phyloP scores from a whole-genome alignment of 2,888 invertebrate species.

The Ectobius pallidus region DNA sequence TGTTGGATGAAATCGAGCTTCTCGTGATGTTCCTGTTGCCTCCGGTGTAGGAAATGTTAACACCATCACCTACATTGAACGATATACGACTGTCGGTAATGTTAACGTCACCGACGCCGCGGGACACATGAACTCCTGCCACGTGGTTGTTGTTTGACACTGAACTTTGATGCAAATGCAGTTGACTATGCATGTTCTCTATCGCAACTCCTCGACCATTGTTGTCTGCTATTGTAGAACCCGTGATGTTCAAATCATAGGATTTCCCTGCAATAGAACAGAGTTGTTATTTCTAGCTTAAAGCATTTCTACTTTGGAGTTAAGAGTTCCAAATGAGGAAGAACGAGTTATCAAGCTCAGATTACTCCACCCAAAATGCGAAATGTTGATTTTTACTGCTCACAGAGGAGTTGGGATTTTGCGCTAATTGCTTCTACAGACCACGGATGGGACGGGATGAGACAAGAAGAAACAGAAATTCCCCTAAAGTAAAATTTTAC shows the following conservation, averaged over 20 bases:
- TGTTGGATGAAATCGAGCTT: slow-evolving; percentile 84
- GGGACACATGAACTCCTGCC: slow-evolving; percentile 87
- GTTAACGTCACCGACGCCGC: slow-evolving; percentile 93
- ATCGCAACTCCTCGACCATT: slow-evolving; percentile 94
- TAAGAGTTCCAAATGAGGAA: too few species aligned
- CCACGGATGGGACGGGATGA: too few species aligned
- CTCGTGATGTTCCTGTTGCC: slow-evolving; percentile 91
- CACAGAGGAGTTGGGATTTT: too few species aligned
- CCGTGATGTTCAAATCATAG: slow-evolving; percentile 86
- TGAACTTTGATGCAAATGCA: slow-evolving; percentile 83
- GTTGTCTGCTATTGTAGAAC: slow-evolving; percentile 86
- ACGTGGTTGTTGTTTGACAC: slow-evolving; percentile 88
- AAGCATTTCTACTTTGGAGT: too few species aligned
- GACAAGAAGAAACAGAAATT: too few species aligned
- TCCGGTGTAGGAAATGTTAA: slow-evolving; percentile 95
- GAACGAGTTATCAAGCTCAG: too few species aligned
- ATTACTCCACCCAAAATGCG: too few species aligned
- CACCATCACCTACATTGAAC: slow-evolving; percentile 91
- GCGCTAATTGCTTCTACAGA: too few species aligned
- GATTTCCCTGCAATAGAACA: slow-evolving; percentile 60
- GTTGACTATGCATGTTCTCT: slow-evolving; percentile 86
- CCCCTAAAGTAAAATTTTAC: too few species aligned
- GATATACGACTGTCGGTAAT: slow-evolving; percentile 88
- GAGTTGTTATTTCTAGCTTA: too few species aligned
- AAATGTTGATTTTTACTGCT: too few species aligned